Evolutionary conservation across 2,888 invertebrate species (phyloP), one percentile per base, ranked within the genome.

Genomic region (Calephelis perditalis): DNA sequence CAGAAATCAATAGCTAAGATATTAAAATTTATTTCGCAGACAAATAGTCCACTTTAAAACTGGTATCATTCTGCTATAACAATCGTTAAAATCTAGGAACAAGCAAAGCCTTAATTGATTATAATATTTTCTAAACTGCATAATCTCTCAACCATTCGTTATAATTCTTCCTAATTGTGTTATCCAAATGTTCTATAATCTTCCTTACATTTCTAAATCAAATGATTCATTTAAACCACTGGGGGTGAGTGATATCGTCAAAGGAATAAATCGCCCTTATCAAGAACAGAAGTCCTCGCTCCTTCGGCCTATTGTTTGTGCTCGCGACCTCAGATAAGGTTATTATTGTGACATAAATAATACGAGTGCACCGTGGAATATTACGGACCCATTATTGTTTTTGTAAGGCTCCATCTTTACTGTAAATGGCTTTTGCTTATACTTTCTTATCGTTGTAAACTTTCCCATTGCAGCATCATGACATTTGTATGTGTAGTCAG

Each of bases 291-390:
- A 72, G 73, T 73, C 71, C 73, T 73, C 72, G 70, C 69, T 73
- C 70, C 67, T 70, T 35, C 67, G 63, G 68, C 65, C 73, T 68
- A 68, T 71, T 86, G 86, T 85, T 86, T 86, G 81, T 76, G 81
- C 71, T 68, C 65, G 64, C 82, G 86, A 84, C 86, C 87, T 73
- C 62, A 70, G 89, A 90, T 88, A 89, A 88, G 81, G 80, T 82
- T 84, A 85, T 82, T 86, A 81, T 85, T 83, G 81, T 83, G 85
- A 83, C 87, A 86, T 86, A 82, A 84, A 84, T 87, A 79, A 76
- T 73, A 67, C 66, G 67, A 65, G 65, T 68, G 63, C 65, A 61
- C 67, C 65, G 71, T 86, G 88, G 88, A 89, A 89, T 87, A 84
- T 75, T 86, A 87, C 87, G 76, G 78, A 75, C 74, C 74, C 72